Evolutionary conservation across 2,797 vertebrate genomes (phyloP).

Genomic region (Pantherophis vulpinus): DNA sequence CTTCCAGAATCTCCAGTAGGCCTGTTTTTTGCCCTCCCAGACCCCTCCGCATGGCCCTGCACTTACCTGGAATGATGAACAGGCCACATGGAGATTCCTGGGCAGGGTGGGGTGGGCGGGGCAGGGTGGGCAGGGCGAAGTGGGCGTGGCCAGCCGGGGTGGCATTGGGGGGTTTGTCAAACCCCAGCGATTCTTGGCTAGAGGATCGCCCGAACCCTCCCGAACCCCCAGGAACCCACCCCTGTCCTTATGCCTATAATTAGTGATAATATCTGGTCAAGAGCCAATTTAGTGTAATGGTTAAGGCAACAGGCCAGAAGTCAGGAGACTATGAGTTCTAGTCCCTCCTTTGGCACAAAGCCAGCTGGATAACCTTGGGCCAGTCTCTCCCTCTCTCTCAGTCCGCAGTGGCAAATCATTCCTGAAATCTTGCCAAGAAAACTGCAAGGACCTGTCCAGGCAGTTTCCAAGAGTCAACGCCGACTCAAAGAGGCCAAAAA

Average conservation of each 20-base stretch:
- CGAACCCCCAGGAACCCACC: too few relatives aligned
- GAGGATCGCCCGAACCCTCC: too few relatives aligned
- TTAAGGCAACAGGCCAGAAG: neutral
- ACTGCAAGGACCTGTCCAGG: neutral
- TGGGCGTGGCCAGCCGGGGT: too few relatives aligned
- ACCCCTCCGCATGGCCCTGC: too few relatives aligned
- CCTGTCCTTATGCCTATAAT: neutral
- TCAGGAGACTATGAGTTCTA: neutral
- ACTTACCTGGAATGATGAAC: too few relatives aligned
- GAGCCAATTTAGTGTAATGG: neutral
- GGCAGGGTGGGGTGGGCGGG: too few relatives aligned
- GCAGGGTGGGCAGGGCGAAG: too few relatives aligned
- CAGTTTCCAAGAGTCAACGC: neutral
- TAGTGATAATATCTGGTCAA: constrained; percentile 7
- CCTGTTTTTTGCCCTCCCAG: too few relatives aligned
- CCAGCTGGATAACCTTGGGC: neutral
- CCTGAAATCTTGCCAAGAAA: neutral
- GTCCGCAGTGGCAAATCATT: neutral
- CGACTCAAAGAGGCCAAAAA: neutral
- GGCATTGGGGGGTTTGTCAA: too few relatives aligned
- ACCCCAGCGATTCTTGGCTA: too few relatives aligned
- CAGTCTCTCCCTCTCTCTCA: neutral
- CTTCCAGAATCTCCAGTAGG: too few relatives aligned
- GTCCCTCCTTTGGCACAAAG: neutral
- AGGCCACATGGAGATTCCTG: too few relatives aligned